Evolutionary conservation across 2,797 vertebrate genomes (phyloP).

Genomic region (Chelidonichthys spinosus): DNA sequence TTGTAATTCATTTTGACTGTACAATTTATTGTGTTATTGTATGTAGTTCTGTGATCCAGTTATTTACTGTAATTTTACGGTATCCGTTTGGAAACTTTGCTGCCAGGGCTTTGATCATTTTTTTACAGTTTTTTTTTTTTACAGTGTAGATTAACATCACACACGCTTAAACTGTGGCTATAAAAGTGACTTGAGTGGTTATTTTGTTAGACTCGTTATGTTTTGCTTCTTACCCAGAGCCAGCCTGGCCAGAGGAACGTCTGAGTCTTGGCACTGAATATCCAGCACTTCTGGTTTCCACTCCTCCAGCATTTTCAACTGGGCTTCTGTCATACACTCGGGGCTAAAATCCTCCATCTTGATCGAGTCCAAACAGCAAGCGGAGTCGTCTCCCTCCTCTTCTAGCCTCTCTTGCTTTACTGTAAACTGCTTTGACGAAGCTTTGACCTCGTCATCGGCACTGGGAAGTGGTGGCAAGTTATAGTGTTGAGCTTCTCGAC

Average conservation of each 20-base stretch:
- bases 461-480: background rate
- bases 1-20: too few species aligned
- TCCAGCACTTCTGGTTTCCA: constrained; percentile 72
- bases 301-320: constrained; percentile 74
- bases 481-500: constrained; percentile 8
- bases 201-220: too few species aligned
- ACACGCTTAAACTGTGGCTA: too few species aligned
- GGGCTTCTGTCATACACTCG: constrained; percentile 64
- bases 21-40: background rate
- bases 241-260: constrained; percentile 35
- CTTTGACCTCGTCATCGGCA: background rate
- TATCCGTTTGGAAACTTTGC: background rate
- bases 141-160: background rate
- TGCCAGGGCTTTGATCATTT: too few species aligned
- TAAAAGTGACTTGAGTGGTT: background rate
- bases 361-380: constrained; percentile 45
- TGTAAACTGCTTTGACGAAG: constrained; percentile 34
- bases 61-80: background rate
- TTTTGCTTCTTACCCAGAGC: constrained; percentile 63
- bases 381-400: constrained; percentile 35
- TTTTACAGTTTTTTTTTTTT: too few species aligned
- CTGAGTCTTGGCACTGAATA: constrained; percentile 35
- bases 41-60: background rate
- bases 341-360: constrained; percentile 67
- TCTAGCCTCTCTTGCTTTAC: constrained; percentile 74